Percentiles rank a stretch among this genome's conserved stretches.
These are phyloP conservation scores for Aix galericulata DNA, from an alignment of 2,113 vertebrate genomes.

Conservation along the genomic window DNA sequence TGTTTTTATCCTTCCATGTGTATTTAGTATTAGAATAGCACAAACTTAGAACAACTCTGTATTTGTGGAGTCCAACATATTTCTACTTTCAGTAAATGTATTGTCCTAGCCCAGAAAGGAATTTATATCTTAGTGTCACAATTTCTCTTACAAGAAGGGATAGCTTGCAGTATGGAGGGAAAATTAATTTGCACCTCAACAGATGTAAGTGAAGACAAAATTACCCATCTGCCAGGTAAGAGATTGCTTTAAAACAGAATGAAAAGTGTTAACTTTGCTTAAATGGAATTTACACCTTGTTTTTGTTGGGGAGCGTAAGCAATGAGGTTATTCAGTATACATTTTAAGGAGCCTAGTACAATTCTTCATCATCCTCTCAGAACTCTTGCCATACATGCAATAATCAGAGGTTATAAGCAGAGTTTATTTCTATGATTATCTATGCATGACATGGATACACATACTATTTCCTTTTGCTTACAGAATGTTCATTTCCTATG, in stretches of 20 bases:
- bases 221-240: slow-evolving; percentile 71
- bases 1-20: neutral
- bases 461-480: neutral
- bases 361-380: neutral
- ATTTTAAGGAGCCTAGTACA: slow-evolving; percentile 19
- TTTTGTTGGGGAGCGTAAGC: neutral
- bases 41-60: neutral
- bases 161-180: slow-evolving; percentile 57
- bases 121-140: slow-evolving; percentile 17
- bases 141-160: slow-evolving; percentile 49
- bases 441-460: accelerated
- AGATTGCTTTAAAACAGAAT: slow-evolving; percentile 71
- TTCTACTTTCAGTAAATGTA: neutral
- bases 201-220: slow-evolving; percentile 67
- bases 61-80: neutral
- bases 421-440: neutral
- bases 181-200: slow-evolving; percentile 78
- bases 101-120: neutral
- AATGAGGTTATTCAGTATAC: slow-evolving; percentile 46
- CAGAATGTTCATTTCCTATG: neutral
- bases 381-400: neutral
- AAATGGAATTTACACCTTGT: slow-evolving; percentile 72
- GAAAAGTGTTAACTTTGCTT: slow-evolving; percentile 66
- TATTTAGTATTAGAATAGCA: neutral
- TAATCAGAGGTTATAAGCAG: neutral